These are phyloP conservation scores for Drosophila trapezifrons DNA, from an alignment of 1,140 invertebrate genomes.

Conservation along the genomic window DNA sequence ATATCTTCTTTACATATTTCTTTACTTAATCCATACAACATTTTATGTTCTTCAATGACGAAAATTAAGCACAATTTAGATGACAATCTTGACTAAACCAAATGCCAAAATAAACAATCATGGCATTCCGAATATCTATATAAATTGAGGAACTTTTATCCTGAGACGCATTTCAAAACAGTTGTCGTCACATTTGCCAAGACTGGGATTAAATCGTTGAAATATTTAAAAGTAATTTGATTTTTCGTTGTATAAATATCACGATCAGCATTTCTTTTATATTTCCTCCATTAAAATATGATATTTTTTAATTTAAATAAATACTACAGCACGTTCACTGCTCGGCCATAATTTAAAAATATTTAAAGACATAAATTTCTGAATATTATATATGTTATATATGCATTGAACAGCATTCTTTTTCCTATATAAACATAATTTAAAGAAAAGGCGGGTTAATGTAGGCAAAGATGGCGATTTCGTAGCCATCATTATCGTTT, in stretches of 20 bases:
- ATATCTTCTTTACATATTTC: background rate
- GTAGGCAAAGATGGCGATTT: slow-evolving; percentile 6
- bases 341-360: slow-evolving; percentile 9
- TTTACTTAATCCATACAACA: slow-evolving; percentile 1
- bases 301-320: slow-evolving; percentile 8
- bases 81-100: slow-evolving; percentile 45
- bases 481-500: slow-evolving; percentile 7
- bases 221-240: slow-evolving; percentile 17
- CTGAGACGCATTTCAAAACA: slow-evolving; percentile 48
- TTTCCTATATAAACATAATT: slow-evolving; percentile 28
- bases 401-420: background rate
- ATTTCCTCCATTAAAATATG: slow-evolving; percentile 10
- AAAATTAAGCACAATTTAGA: slow-evolving; percentile 29
- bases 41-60: slow-evolving; percentile 2
- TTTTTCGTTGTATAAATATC: slow-evolving; percentile 26
- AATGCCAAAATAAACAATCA: slow-evolving; percentile 46
- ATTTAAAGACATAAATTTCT: background rate
- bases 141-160: slow-evolving; percentile 19
- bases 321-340: slow-evolving; percentile 6
- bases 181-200: slow-evolving; percentile 24
- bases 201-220: slow-evolving; percentile 19
- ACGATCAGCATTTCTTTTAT: background rate
- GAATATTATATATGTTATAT: slow-evolving; percentile 2
- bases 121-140: slow-evolving; percentile 25
- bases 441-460: slow-evolving; percentile 9